Base-by-base conservation (phyloP, 2,113 vertebrate genomes). In the Merops nubicus region DNA sequence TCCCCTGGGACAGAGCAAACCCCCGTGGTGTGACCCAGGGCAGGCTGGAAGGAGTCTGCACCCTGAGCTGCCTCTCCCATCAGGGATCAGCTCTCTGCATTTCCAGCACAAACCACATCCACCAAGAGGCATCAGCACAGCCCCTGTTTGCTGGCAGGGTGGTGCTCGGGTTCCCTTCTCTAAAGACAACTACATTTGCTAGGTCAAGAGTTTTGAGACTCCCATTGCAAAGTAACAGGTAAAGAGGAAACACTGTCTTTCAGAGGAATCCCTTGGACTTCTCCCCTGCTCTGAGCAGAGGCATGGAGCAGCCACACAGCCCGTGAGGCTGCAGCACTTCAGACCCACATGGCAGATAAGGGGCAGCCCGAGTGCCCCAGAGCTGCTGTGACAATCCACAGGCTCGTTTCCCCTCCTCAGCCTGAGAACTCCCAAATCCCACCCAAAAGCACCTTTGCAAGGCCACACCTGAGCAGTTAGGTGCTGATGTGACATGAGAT, bases 281-380 rank as follows among this genome's bases (percentile, higher is more conserved):
- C 77, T 76, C 1, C 12, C 43, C 43, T 26, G 45, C 75, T 34
- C 45, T 1, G 3, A 65, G 87, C 76, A 77, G 82, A 15, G 60
- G 63, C 51, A 36, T 0, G 0, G 15, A 75, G 7, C 7, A 2
- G 76, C 59, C 4, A 13, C 2, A 5, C 60, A n/a, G 82, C 70
- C 50, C 9, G 3, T 25, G 9, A 22, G 21, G 57, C 57, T 42
- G 48, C 6, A 4, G 47, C 6, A 6, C 36, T 72, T 16, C 2
- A 14, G 26, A 9, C 7, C 2, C 1, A 36, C 33, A 12, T 26
- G 1, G 57, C 31, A n/a, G 40, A 5, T 6, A 21, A 29, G 4
- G 29, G 74, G 57, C 82, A 65, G 38, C 57, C 33, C 45, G 3
- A 12, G 14, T 11, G 5, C 34, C 31, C 15, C 42, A 21, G 34